These are phyloP conservation scores for Athene noctua DNA, from an alignment of 2,113 vertebrate genomes.

Conservation along the genomic window DNA sequence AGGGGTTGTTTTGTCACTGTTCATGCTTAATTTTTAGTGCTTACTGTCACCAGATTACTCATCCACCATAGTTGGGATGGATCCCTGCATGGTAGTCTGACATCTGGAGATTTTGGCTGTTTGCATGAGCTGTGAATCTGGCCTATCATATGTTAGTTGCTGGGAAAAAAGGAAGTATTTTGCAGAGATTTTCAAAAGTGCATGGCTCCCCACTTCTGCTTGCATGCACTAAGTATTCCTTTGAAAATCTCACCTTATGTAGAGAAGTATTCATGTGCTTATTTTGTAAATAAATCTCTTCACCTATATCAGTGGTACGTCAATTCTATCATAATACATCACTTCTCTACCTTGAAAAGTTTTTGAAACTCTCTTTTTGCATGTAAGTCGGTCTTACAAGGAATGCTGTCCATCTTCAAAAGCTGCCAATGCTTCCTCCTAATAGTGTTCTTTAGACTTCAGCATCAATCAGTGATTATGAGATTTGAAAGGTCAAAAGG, in stretches of 20 bases:
- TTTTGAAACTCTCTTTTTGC: not conserved
- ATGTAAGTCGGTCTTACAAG: not conserved
- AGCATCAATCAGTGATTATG: not conserved
- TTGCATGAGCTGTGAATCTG: conserved; percentile 16
- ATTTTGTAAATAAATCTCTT: not conserved
- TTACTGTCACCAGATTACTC: not conserved
- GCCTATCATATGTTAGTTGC: not conserved
- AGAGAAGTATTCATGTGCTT: not conserved
- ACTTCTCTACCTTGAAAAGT: not conserved
- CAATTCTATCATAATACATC: not conserved
- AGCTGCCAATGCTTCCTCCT: not conserved
- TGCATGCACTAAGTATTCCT: not conserved
- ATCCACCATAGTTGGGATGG: not conserved
- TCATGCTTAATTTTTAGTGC: not conserved
- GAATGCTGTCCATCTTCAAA: not conserved
- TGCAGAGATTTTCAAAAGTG: not conserved
- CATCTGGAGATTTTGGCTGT: not conserved
- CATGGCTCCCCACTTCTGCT: not conserved
- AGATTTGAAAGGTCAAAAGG: conserved; percentile 9
- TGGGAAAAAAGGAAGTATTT: not conserved
- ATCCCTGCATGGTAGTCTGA: not conserved
- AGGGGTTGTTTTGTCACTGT: not conserved
- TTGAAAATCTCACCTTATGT: not conserved
- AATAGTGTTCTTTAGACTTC: not conserved
- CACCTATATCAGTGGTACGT: not conserved